Conservation (phyloP, 2,888 invertebrate genomes). For the Meiosimyza platycephala region DNA sequence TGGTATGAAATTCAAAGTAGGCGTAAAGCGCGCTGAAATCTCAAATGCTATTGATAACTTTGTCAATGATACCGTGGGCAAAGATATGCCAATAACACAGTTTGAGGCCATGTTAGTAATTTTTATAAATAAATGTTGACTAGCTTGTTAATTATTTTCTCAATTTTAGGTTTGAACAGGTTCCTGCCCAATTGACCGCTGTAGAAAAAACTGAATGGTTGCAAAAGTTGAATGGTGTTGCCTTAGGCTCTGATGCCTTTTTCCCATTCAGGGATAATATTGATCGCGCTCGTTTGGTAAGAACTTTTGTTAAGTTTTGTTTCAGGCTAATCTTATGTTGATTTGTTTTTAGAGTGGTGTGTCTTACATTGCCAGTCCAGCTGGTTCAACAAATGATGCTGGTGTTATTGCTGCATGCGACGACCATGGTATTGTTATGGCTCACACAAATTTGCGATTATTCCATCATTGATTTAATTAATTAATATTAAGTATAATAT, state of each 20-base stretch:
- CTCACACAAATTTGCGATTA: constrained; percentile 89
- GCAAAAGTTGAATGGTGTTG: constrained; percentile 78
- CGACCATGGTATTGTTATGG: constrained; percentile 86
- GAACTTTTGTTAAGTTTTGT: constrained; percentile 38
- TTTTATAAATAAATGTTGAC: not conserved
- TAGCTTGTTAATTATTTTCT: constrained; percentile 13
- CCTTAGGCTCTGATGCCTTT: constrained; percentile 96
- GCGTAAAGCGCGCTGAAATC: constrained; percentile 89
- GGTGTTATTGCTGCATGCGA: constrained; percentile 92
- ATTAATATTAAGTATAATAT: too few relatives aligned
- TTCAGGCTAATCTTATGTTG: constrained; percentile 22
- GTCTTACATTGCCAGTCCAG: constrained; percentile 90
- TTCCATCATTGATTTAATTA: constrained; percentile 86
- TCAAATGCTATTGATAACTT: constrained; percentile 97
- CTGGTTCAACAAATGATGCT: constrained; percentile 94
- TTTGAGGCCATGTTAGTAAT: constrained; percentile 81
- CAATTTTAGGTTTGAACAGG: constrained; percentile 62
- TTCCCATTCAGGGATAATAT: constrained; percentile 99
- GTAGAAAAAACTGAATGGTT: constrained; percentile 78
- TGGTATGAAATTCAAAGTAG: constrained; percentile 84
- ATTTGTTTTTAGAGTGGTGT: constrained; percentile 85
- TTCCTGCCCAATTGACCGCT: constrained; percentile 78
- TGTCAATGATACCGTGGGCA: constrained; percentile 90
- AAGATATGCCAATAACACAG: constrained; percentile 82
- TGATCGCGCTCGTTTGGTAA: constrained; percentile 89